phyloP scores from a whole-genome alignment of 2,113 vertebrate genomes.

The Podocnemis expansa region DNA sequence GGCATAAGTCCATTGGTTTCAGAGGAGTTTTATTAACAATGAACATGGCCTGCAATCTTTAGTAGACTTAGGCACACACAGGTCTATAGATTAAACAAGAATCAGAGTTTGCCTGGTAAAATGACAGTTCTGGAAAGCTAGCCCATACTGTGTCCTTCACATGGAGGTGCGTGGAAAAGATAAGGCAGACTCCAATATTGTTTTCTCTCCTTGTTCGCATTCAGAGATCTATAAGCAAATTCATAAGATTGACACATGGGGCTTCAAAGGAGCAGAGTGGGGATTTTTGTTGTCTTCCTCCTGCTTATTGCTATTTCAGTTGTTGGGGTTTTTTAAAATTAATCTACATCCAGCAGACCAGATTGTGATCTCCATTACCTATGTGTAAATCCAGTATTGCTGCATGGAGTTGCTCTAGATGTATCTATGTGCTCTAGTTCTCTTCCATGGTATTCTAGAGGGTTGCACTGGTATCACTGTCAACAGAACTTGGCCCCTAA shows the following conservation, averaged over 20 bases:
- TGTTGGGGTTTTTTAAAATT: background rate
- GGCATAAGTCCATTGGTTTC: background rate
- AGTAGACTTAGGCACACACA: background rate
- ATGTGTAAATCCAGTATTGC: background rate
- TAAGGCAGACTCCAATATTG: background rate
- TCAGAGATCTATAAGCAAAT: background rate
- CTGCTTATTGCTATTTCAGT: rapidly evolving
- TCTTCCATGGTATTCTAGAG: background rate
- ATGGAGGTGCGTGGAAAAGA: background rate
- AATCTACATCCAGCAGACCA: background rate
- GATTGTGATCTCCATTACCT: background rate
- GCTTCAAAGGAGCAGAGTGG: background rate
- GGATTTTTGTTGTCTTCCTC: background rate
- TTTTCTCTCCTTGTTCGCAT: background rate
- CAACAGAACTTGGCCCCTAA: background rate
- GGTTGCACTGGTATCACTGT: background rate
- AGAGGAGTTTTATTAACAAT: background rate
- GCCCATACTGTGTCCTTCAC: background rate
- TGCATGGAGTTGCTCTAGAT: background rate
- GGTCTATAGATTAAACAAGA: background rate
- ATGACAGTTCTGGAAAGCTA: background rate
- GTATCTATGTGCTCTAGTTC: background rate
- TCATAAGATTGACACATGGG: background rate
- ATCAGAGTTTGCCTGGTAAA: background rate
- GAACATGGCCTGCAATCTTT: no score